Base-by-base conservation (phyloP, 2,888 invertebrate genomes). In the Zonitis immaculata region DNA sequence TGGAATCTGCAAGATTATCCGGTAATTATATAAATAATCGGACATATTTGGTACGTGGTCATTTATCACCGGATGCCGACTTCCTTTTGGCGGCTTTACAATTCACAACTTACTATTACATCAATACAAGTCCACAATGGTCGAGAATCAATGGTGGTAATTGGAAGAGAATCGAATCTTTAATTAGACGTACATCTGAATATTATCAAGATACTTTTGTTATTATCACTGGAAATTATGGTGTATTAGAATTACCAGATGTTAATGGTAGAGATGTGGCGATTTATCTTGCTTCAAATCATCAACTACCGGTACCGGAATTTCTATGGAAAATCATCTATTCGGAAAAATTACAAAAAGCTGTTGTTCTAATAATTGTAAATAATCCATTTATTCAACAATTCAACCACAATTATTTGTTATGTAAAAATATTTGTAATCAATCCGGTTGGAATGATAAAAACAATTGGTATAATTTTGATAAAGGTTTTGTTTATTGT, bases 51-150 rank as follows among this genome's bases (percentile, higher is more conserved):
- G 68, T 78, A 2, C 67, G 78, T 42, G 80, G 80, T 3, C 81
- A 81, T 62, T 66, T 80, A 44, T 69, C 79, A 4, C 79, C 80
- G 5, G 78, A 77, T 64, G 79, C 76, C 3, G 81, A 81, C 67
- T 80, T 79, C 64, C 64, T 79, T 35, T 74, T 76, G 54, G 71
- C 73, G 6, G 71, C 75, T 47, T 75, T 76, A 59, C 79, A 80
- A 61, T 73, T 72, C 50, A 68, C 77, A 1, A 80, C 79, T 2
- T 81, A 78, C 63, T 81, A 75, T 62, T 81, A 77, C 65, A 67
- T 78, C 20, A 81, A 81, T 60, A 73, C 69, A 1, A 75, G 74
- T n/a, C 80, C 80, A 0, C 78, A 80, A 62, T 81, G 78, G 78
- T 77, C 77, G 64, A 62, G 62, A 7, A 72, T 80, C 32, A 81